A percentile compares a stretch with the other conserved stretches of the same genome.
phyloP scores from a whole-genome alignment of 2,113 vertebrate genomes.

The Arothron firmamentum region DNA sequence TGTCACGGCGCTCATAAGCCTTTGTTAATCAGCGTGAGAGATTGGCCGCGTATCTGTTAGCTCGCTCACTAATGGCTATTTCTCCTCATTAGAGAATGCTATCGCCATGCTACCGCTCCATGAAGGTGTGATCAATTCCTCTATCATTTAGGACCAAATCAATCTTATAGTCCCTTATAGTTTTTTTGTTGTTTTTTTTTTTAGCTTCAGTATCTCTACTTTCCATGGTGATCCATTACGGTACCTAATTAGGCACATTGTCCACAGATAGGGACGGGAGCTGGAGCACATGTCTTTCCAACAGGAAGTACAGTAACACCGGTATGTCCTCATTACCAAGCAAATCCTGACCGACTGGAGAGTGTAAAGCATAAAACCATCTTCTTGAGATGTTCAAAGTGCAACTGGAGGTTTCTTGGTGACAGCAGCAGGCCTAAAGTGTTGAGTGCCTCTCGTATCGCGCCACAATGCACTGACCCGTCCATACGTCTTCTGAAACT shows the following conservation, averaged over 20 bases:
- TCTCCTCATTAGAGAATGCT: slow-evolving; percentile 61
- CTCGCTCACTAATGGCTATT: slow-evolving; percentile 63
- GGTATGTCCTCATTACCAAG: slow-evolving; percentile 34
- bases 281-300: slow-evolving; percentile 25
- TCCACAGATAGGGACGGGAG: slow-evolving; percentile 23
- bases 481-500: too few relatives aligned
- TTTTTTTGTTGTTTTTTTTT: slow-evolving; percentile 44
- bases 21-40: slow-evolving; percentile 67
- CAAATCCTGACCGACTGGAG: neutral
- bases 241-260: slow-evolving; percentile 52
- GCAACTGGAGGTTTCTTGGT: too few relatives aligned
- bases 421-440: too few relatives aligned
- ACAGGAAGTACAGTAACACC: slow-evolving; percentile 29
- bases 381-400: too few relatives aligned
- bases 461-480: too few relatives aligned
- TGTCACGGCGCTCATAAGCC: slow-evolving; percentile 52
- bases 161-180: slow-evolving; percentile 45
- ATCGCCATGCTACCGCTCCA: slow-evolving; percentile 32
- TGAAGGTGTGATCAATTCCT: slow-evolving; percentile 60
- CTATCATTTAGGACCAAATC: slow-evolving; percentile 61
- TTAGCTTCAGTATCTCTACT: slow-evolving; percentile 45
- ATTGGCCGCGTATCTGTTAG: slow-evolving; percentile 59
- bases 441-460: too few relatives aligned
- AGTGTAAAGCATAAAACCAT: too few relatives aligned
- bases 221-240: slow-evolving; percentile 48